A percentile compares a stretch with the other conserved stretches of the same genome.
Evolutionary conservation across 2,113 vertebrate species (phyloP).

Genomic region (Eptesicus fuscus): DNA sequence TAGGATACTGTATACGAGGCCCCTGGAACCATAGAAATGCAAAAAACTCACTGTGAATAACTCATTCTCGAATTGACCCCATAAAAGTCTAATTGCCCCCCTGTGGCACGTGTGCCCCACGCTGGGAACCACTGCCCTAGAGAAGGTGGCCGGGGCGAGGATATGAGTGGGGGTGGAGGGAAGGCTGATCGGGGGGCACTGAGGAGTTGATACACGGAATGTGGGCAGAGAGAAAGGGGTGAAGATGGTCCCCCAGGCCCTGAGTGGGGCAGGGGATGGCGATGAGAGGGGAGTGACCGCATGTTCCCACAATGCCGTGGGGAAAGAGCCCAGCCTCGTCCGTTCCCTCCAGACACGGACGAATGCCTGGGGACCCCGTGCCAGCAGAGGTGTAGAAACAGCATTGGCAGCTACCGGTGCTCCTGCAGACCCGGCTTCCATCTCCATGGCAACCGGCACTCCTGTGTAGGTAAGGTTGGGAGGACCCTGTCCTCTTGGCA

Average conservation of each 20-base stretch:
- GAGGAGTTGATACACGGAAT: neutral
- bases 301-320: neutral
- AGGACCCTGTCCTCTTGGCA: neutral
- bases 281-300: neutral
- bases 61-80: no score
- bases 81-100: no score
- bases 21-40: no score
- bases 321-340: neutral
- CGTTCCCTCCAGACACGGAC: constrained; percentile 76
- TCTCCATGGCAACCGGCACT: constrained; percentile 83
- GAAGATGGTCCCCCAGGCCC: neutral
- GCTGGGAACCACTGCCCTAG: no score
- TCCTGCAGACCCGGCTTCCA: constrained; percentile 83
- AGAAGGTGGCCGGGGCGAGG: neutral
- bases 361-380: constrained; percentile 84
- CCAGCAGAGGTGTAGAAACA: constrained; percentile 85
- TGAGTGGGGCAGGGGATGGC: neutral
- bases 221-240: neutral
- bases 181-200: neutral
- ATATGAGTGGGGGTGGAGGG: neutral
- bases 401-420: constrained; percentile 84
- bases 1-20: no score
- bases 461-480: constrained; percentile 78
- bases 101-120: no score
- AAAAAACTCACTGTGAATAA: no score